phyloP scores from a whole-genome alignment of 2,797 vertebrate genomes.

The Muscicapa comitata region DNA sequence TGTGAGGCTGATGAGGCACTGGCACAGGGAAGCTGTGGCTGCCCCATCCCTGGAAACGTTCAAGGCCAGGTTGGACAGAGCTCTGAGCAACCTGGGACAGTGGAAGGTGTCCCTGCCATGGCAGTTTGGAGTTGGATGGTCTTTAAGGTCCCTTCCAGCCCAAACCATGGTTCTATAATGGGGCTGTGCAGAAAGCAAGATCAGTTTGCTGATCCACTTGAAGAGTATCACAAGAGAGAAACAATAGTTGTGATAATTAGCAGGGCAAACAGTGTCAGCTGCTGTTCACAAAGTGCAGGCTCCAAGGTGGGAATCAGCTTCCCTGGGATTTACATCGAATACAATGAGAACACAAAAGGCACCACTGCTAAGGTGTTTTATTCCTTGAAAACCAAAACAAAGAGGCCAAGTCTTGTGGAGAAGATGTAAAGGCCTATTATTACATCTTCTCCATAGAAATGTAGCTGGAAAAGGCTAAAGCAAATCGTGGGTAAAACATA shows the following conservation, averaged over 20 bases:
- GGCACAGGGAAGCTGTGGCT: neutral
- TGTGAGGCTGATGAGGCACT: neutral
- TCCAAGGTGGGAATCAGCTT: neutral
- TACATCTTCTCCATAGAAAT: neutral
- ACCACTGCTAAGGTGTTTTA: neutral
- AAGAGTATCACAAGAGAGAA: neutral
- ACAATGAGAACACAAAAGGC: neutral
- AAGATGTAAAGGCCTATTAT: neutral
- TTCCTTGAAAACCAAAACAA: neutral
- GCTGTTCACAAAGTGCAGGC: neutral
- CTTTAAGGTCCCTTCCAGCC: neutral
- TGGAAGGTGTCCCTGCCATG: neutral
- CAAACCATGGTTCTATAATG: accelerated
- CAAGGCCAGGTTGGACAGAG: accelerated
- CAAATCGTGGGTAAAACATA: neutral
- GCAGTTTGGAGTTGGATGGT: neutral
- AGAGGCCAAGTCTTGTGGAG: neutral
- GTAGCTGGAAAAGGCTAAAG: neutral
- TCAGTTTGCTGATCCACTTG: neutral
- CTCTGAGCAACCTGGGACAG: neutral
- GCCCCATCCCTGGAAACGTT: neutral
- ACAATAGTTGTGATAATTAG: neutral
- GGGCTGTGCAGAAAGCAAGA: neutral
- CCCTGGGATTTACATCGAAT: neutral
- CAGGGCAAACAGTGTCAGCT: neutral